phyloP scores from a whole-genome alignment of 2,888 invertebrate species.

The Melanargia galathea region DNA sequence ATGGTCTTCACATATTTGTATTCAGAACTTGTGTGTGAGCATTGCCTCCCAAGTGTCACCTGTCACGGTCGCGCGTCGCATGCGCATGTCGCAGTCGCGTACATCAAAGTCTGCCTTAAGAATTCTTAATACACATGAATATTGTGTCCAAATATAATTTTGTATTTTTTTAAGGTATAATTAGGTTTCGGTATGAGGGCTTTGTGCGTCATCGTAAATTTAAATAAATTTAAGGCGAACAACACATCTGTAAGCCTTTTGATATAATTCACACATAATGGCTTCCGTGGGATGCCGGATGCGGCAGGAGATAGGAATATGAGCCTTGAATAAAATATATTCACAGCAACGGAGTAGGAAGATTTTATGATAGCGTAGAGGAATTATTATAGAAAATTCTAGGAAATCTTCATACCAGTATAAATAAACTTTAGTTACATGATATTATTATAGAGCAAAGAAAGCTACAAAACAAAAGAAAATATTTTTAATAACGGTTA shows the following conservation, averaged over 20 bases:
- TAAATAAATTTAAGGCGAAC: constrained; percentile 24
- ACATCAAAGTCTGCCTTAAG: too few relatives aligned
- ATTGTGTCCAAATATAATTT: too few relatives aligned
- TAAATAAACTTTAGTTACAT: too few relatives aligned
- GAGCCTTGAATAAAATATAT: constrained; percentile 32
- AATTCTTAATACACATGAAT: too few relatives aligned
- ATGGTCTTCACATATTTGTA: too few relatives aligned
- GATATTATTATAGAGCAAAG: too few relatives aligned
- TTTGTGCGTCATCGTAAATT: constrained; percentile 19
- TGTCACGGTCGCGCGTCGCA: too few relatives aligned
- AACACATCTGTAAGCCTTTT: constrained; percentile 29
- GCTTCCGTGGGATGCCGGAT: constrained; percentile 29
- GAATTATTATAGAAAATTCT: background rate
- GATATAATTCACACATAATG: constrained; percentile 34
- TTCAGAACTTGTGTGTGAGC: too few relatives aligned
- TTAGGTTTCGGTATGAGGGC: background rate
- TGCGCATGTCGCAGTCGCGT: too few relatives aligned
- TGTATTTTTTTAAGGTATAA: constrained; percentile 2
- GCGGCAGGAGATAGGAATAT: constrained; percentile 25
- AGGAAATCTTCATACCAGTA: background rate
- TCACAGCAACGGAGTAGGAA: constrained; percentile 27
- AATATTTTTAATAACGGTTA: too few relatives aligned
- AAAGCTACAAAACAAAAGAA: too few relatives aligned
- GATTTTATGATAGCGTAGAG: constrained; percentile 13
- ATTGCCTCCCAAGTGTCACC: too few relatives aligned